phyloP scores from a whole-genome alignment of 2,888 invertebrate species.

The Pharmacophagus antenor region DNA sequence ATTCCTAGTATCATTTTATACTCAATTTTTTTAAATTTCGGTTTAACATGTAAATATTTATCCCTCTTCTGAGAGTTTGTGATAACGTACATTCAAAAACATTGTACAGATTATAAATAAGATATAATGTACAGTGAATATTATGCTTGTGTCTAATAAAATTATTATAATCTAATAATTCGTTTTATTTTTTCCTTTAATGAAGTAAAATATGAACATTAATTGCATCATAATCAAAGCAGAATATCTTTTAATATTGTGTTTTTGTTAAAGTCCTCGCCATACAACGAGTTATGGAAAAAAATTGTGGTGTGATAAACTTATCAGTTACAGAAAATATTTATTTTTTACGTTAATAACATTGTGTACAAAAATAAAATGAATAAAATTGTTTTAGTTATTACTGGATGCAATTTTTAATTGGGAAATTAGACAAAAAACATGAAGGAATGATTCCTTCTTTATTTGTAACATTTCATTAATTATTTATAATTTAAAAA shows the following conservation, averaged over 20 bases:
- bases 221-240: neutral
- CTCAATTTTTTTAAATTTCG: neutral
- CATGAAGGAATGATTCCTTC: too few relatives aligned
- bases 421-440: too few relatives aligned
- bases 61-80: slow-evolving; percentile 35
- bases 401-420: too few relatives aligned
- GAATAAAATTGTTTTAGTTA: too few relatives aligned
- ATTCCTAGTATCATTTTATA: neutral
- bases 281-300: too few relatives aligned
- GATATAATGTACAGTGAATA: slow-evolving; percentile 43
- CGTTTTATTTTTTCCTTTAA: slow-evolving; percentile 28
- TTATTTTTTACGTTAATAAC: too few relatives aligned
- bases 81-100: slow-evolving; percentile 35
- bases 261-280: neutral
- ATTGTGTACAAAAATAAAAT: too few relatives aligned
- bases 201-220: neutral
- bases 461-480: too few relatives aligned
- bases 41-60: slow-evolving; percentile 19
- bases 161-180: slow-evolving; percentile 40
- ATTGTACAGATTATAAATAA: slow-evolving; percentile 39
- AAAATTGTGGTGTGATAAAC: too few relatives aligned
- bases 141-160: slow-evolving; percentile 51
- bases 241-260: neutral
- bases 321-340: too few relatives aligned
- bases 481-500: too few relatives aligned